Conservation (phyloP, 2,797 vertebrate genomes). For the Eulemur rubriventer region DNA sequence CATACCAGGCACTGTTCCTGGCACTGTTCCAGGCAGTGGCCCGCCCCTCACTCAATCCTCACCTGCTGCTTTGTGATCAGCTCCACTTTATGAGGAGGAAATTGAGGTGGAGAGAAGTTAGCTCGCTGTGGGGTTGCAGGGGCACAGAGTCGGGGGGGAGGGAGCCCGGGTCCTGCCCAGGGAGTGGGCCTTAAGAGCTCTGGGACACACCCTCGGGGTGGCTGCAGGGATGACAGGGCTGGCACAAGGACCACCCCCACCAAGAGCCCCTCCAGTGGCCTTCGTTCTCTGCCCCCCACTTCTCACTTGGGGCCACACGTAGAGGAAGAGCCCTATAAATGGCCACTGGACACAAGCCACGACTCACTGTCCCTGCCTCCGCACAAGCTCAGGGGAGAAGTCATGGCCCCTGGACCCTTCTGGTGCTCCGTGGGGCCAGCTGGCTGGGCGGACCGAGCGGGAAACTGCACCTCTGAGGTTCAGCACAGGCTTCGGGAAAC, state of each 20-base stretch:
- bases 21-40: background rate
- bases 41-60: background rate
- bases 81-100: background rate
- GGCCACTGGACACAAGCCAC: background rate
- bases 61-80: background rate
- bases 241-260: background rate
- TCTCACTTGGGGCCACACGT: background rate
- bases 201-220: background rate
- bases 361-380: background rate
- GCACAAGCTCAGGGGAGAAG: background rate
- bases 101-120: background rate
- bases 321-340: background rate
- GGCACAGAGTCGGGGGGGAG: background rate
- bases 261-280: rapidly evolving
- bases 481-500: background rate
- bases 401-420: background rate
- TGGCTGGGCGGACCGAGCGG: rapidly evolving
- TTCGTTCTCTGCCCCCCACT: background rate
- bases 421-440: background rate
- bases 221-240: rapidly evolving
- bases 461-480: background rate
- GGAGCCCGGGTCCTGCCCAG: background rate
- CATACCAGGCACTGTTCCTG: too few species aligned
- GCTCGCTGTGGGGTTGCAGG: background rate
- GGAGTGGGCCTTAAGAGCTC: background rate